Conservation (phyloP, 2,113 vertebrate genomes). For the Caranx melampygus region DNA sequence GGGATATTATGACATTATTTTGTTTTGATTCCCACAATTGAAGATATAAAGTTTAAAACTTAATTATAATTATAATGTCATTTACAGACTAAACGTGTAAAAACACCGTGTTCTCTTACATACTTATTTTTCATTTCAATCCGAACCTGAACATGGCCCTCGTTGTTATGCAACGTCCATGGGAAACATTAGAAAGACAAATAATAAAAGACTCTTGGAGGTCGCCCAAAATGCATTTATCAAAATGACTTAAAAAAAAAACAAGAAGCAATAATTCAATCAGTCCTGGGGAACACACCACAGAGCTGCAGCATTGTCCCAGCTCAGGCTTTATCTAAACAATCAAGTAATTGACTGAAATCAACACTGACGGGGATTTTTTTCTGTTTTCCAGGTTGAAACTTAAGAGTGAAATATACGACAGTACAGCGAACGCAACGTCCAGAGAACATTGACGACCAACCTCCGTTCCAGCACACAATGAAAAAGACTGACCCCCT, state of each 20-base stretch:
- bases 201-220: background rate
- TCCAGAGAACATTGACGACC: background rate
- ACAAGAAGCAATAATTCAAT: background rate
- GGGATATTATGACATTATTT: background rate
- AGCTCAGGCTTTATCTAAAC: background rate
- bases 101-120: background rate
- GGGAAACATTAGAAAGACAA: background rate
- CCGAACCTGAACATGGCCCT: background rate
- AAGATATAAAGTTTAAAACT: background rate
- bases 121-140: background rate
- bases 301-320: too few species aligned
- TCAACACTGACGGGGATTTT: background rate
- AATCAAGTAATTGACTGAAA: background rate
- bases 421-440: background rate
- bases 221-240: background rate
- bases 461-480: background rate
- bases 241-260: background rate
- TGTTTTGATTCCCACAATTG: background rate
- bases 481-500: background rate
- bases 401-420: background rate
- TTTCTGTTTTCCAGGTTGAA: background rate
- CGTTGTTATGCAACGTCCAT: background rate
- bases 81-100: background rate
- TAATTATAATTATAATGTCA: background rate
- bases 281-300: background rate